phyloP scores from a whole-genome alignment of 2,888 invertebrate genomes.

The Latrodectus hesperus region DNA sequence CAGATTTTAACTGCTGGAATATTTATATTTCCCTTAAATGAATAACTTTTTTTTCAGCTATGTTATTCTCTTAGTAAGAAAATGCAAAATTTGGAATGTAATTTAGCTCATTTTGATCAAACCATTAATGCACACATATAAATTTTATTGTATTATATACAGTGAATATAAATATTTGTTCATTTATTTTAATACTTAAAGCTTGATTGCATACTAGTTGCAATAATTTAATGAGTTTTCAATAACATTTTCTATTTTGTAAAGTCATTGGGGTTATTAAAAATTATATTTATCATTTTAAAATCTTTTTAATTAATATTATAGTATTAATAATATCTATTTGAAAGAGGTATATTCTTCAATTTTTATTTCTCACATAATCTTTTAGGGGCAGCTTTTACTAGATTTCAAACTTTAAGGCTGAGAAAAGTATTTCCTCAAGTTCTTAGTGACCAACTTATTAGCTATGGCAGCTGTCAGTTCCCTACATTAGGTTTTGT shows the following conservation, averaged over 20 bases:
- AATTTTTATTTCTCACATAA: not conserved
- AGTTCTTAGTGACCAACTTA: conserved; percentile 80
- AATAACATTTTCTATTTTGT: not conserved
- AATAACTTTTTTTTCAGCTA: no score
- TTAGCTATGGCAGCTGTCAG: conserved; percentile 99
- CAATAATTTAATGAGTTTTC: no score
- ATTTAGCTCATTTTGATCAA: no score
- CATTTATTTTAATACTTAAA: no score
- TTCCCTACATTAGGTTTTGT: conserved; percentile 99
- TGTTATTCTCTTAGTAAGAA: no score
- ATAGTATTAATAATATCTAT: not conserved
- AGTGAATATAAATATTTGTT: no score
- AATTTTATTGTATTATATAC: no score
- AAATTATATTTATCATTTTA: not conserved
- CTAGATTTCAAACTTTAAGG: conserved; percentile 95
- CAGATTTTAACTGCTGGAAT: no score
- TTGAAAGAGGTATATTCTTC: not conserved
- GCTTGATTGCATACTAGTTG: no score
- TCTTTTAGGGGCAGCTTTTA: conserved; percentile 91
- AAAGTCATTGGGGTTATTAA: not conserved
- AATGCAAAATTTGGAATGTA: no score
- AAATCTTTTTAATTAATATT: conserved; percentile 2
- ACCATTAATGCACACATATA: no score
- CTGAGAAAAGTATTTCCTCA: conserved; percentile 78
- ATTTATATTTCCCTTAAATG: no score